Percentiles rank a stretch among this genome's conserved stretches.
phyloP scores from a whole-genome alignment of 2,797 vertebrate genomes.

The Microctenopoma stevenorrisi region DNA sequence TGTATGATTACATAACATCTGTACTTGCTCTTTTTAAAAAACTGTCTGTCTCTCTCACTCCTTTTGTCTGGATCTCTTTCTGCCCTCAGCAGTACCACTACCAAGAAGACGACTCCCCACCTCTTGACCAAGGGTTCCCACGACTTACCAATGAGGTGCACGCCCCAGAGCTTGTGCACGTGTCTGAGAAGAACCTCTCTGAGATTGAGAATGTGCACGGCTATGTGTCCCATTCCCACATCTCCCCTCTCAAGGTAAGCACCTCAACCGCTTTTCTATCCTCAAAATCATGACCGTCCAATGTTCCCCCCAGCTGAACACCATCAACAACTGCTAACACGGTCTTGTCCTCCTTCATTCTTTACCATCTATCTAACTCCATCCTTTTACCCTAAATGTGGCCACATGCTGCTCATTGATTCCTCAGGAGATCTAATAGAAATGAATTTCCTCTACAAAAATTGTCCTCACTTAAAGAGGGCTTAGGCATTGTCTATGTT shows the following conservation, averaged over 20 bases:
- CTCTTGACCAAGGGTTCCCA: constrained; percentile 92
- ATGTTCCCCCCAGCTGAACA: constrained; percentile 13
- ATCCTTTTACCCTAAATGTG: neutral
- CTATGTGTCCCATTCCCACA: constrained; percentile 95
- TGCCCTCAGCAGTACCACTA: constrained; percentile 90
- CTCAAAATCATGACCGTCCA: constrained; percentile 1
- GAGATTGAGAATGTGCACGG: constrained; percentile 98
- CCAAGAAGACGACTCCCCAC: constrained; percentile 91
- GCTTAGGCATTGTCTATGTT: no score
- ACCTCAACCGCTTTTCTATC: neutral
- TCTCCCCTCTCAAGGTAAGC: constrained; percentile 96
- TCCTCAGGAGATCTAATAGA: neutral
- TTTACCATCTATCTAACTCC: no score
- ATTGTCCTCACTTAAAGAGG: no score
- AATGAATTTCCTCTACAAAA: no score
- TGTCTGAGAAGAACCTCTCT: constrained; percentile 96
- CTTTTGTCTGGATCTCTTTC: neutral
- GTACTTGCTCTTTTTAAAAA: neutral
- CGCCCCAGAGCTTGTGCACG: constrained; percentile 94
- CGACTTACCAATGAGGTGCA: constrained; percentile 91
- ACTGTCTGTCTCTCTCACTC: neutral
- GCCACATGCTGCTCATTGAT: neutral
- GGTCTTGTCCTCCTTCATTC: neutral
- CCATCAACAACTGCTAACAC: constrained; percentile 34
- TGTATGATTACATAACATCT: neutral